Percentiles rank a stretch among this genome's conserved stretches.
phyloP scores from a whole-genome alignment of 2,888 invertebrate genomes.

The Marasmarcha lunaedactyla region DNA sequence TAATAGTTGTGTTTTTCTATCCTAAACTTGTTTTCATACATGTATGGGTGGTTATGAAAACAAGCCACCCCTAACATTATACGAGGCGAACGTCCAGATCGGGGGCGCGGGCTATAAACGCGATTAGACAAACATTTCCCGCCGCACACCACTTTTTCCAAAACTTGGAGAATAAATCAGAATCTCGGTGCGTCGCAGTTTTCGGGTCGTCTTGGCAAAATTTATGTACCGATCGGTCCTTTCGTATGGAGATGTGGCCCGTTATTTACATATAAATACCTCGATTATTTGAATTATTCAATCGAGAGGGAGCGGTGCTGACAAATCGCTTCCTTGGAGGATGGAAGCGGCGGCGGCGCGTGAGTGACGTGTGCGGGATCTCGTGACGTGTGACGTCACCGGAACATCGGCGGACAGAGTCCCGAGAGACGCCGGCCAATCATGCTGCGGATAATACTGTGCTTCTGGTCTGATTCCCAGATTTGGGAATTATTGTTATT shows the following conservation, averaged over 20 bases:
- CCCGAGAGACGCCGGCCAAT: not conserved
- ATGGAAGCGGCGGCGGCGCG: constrained; percentile 49
- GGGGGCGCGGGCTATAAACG: constrained; percentile 39
- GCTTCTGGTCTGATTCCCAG: too few species aligned
- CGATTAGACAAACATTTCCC: constrained; percentile 70
- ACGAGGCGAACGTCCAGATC: too few species aligned
- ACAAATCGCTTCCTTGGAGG: constrained; percentile 70
- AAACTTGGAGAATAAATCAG: constrained; percentile 68
- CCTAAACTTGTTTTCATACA: too few species aligned
- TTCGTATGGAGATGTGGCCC: constrained; percentile 69
- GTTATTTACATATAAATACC: constrained; percentile 71
- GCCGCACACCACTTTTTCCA: constrained; percentile 63
- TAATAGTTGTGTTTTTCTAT: too few species aligned
- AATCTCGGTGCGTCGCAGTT: constrained; percentile 66
- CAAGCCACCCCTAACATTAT: constrained; percentile 20
- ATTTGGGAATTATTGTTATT: too few species aligned
- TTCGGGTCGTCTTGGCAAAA: constrained; percentile 66
- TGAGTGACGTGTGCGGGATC: constrained; percentile 26
- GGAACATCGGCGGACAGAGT: not conserved
- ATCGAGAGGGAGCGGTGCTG: constrained; percentile 70
- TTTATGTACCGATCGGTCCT: constrained; percentile 71
- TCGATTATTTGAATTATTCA: constrained; percentile 72
- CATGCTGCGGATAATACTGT: too few species aligned
- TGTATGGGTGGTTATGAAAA: too few species aligned
- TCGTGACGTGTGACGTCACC: constrained; percentile 44